A percentile compares a stretch with the other conserved stretches of the same genome.
phyloP scores from a whole-genome alignment of 2,113 vertebrate species.

The Takifugu bimaculatus region DNA sequence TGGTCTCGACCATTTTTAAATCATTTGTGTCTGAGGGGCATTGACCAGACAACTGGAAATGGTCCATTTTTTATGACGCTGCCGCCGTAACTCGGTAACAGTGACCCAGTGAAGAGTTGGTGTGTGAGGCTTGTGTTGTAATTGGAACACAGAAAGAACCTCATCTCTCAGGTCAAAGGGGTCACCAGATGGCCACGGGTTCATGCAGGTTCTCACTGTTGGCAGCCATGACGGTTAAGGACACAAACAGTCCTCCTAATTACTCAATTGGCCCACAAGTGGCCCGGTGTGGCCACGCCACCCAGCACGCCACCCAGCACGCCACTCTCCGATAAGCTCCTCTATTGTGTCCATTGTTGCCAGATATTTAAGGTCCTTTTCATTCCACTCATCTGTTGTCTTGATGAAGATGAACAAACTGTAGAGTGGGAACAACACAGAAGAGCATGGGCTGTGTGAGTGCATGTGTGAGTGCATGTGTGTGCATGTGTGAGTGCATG shows the following conservation, averaged over 20 bases:
- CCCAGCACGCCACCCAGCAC: constrained; percentile 5
- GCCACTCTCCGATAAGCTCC: constrained; percentile 24
- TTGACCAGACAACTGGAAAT: not conserved
- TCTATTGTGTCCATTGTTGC: constrained; percentile 52
- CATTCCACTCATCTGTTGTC: constrained; percentile 54
- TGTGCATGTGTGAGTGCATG: constrained; percentile 5
- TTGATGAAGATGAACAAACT: constrained; percentile 65
- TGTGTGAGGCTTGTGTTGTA: no score
- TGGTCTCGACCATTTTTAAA: constrained; percentile 15
- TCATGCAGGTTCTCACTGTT: constrained; percentile 7
- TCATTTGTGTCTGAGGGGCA: constrained; percentile 4
- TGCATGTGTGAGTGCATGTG: constrained; percentile 9
- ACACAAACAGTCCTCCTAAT: constrained; percentile 53
- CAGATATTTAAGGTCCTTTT: constrained; percentile 3
- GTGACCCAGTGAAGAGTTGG: no score
- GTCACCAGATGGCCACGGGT: constrained; percentile 55
- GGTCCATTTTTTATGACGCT: no score
- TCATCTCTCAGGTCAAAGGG: constrained; percentile 24
- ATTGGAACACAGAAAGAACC: not conserved
- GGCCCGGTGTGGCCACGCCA: constrained; percentile 8
- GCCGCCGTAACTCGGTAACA: no score
- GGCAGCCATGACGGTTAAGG: constrained; percentile 44
- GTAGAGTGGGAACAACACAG: constrained; percentile 7
- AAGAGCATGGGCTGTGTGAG: not conserved
- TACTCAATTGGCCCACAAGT: constrained; percentile 43